Conservation (phyloP, 2,797 vertebrate species). For the Gastrophryne carolinensis region DNA sequence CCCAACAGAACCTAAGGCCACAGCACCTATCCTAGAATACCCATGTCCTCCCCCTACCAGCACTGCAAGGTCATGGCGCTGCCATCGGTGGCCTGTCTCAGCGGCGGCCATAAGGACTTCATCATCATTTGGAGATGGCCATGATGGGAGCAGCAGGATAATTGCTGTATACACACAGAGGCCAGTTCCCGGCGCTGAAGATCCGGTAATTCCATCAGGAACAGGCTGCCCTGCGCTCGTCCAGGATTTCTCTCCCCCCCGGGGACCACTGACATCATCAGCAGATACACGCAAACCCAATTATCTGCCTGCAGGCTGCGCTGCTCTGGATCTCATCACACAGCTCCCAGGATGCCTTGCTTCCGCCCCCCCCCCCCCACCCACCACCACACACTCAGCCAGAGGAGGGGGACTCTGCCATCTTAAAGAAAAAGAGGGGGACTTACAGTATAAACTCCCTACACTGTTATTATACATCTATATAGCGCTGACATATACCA, state of each 20-base stretch:
- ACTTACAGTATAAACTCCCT: too few relatives aligned
- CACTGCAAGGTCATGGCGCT: too few relatives aligned
- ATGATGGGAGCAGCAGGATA: neutral
- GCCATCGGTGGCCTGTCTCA: too few relatives aligned
- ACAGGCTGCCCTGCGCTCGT: neutral
- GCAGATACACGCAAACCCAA: conserved; percentile 3
- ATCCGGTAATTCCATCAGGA: conserved; percentile 31
- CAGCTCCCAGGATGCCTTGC: neutral
- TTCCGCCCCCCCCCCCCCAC: neutral
- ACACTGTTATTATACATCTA: too few relatives aligned
- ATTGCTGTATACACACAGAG: neutral
- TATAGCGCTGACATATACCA: neutral
- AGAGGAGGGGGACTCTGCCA: neutral
- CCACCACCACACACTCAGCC: neutral
- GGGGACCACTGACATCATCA: conserved; percentile 11
- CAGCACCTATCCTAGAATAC: too few relatives aligned
- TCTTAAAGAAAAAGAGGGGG: too few relatives aligned
- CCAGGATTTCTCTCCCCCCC: neutral
- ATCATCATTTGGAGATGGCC: neutral
- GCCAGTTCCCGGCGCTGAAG: neutral
- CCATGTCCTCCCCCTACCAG: too few relatives aligned
- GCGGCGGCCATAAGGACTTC: too few relatives aligned
- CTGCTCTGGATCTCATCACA: conserved; percentile 32
- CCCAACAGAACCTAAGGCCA: too few relatives aligned
- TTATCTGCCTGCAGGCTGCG: conserved; percentile 12